Evolutionary conservation across 2,113 vertebrate genomes (phyloP), one percentile per base, ranked within the genome.

Genomic region (Takifugu flavidus): DNA sequence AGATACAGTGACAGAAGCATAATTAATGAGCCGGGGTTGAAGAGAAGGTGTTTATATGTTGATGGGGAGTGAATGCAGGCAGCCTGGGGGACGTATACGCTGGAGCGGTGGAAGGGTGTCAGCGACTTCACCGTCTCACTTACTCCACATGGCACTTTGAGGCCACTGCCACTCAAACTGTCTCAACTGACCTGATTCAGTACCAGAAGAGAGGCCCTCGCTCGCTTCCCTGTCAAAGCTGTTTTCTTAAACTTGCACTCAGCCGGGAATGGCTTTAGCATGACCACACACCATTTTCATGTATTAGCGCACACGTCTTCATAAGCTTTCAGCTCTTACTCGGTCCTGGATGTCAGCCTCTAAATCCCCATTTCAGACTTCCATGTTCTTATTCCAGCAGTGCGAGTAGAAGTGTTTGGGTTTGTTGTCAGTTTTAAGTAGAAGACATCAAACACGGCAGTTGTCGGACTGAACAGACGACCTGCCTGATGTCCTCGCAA

Each of bases 121-220:
- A 59, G 15, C 65, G n/a, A 52, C 4, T 25, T 49, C 53, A 45
- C 51, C 55, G 28, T 87, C 70, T 80, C 57, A 45, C 67, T 85
- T 63, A 84, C 70, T 75, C 68, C 69, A 59, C 74, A 42, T 89
- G 89, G 83, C 88, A 87, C 83, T 89, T 86, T 86, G 80, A 89
- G 86, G 87, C 82, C 86, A 84, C 75, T 70, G 77, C 77, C 77
- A 69, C 69, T 68, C 65, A 43, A 0, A 62, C 47, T 45, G 47
- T 7, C 59, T 65, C 65, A n/a, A 55, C 60, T 57, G 49, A 45
- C 77, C 56, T 69, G 72, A 61, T 29, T 49, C 13, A 2, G 46
- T 39, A 60, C 56, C 4, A 68, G 29, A 65, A 60, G 39, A 26
- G 39, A 26, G 34, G 54, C 45, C 2, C 59, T 43, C 49, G 34